These are phyloP conservation scores for Heliopora coerulea DNA, from an alignment of 92 coral and sea anemone species.

Conservation along the genomic window DNA sequence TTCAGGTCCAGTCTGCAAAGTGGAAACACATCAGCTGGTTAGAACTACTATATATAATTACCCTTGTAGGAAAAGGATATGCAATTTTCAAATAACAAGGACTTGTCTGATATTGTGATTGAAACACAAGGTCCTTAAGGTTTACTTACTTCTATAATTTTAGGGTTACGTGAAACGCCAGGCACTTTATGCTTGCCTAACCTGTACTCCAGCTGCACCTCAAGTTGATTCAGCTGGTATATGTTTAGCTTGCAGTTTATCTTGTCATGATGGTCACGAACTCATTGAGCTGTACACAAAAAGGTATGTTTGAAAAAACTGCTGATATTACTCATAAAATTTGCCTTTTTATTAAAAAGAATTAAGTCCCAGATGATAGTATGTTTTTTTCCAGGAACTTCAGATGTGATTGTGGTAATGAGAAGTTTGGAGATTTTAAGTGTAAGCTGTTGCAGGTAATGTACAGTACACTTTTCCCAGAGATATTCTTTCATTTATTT, in stretches of 20 bases:
- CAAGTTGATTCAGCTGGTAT: conserved; percentile 73
- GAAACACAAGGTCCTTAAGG: background rate
- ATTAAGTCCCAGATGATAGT: too few species aligned
- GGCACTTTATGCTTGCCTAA: conserved; percentile 87
- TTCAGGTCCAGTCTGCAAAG: too few species aligned
- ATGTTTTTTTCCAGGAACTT: conserved; percentile 60
- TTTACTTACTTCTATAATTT: background rate
- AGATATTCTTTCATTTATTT: too few species aligned
- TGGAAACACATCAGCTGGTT: too few species aligned
- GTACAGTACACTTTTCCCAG: too few species aligned
- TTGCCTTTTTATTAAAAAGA: too few species aligned
- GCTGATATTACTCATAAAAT: too few species aligned
- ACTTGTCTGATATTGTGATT: too few species aligned
- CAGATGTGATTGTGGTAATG: conserved; percentile 95
- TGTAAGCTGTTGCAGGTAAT: conserved; percentile 80
- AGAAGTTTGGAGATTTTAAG: conserved; percentile 62
- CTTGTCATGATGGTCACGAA: conserved; percentile 92
- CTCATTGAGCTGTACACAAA: conserved; percentile 94
- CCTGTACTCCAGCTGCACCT: conserved; percentile 61
- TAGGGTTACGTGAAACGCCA: conserved; percentile 88
- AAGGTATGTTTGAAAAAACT: too few species aligned
- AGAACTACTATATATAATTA: too few species aligned
- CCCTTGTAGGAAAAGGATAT: too few species aligned
- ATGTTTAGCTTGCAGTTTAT: conserved; percentile 83
- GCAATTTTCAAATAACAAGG: too few species aligned